Evolutionary conservation across 2,113 vertebrate species (phyloP).

Genomic region (Scartelaos histophorus): DNA sequence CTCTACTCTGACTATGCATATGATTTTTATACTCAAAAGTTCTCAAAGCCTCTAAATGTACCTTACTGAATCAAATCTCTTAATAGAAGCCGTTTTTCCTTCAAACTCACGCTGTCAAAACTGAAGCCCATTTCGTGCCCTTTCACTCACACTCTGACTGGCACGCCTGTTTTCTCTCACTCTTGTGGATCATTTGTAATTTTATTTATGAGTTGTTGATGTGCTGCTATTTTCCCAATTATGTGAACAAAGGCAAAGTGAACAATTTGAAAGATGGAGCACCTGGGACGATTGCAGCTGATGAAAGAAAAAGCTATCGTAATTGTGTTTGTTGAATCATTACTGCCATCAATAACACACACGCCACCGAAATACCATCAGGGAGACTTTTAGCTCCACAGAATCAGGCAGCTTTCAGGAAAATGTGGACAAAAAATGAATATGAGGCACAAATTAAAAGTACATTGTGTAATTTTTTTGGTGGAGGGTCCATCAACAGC

Average conservation of each 20-base stretch:
- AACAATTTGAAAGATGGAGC: slow-evolving; percentile 22
- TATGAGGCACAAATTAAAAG: too few relatives aligned
- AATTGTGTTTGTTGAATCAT: slow-evolving; percentile 38
- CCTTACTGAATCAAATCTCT: too few relatives aligned
- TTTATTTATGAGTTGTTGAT: slow-evolving; percentile 32
- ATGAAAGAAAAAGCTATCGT: slow-evolving; percentile 21
- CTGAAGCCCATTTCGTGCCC: neutral
- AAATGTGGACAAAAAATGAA: slow-evolving; percentile 35
- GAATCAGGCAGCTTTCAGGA: slow-evolving; percentile 32
- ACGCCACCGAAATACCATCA: slow-evolving; percentile 19
- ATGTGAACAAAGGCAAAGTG: slow-evolving; percentile 38
- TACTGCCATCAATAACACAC: slow-evolving; percentile 39
- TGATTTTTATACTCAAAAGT: too few relatives aligned
- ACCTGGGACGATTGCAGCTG: slow-evolving; percentile 12
- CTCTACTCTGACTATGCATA: too few relatives aligned
- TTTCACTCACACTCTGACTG: slow-evolving; percentile 32
- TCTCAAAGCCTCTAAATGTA: too few relatives aligned
- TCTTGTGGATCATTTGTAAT: slow-evolving; percentile 20
- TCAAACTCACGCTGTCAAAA: too few relatives aligned
- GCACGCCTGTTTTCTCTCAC: slow-evolving; percentile 16
- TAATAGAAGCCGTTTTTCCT: too few relatives aligned
- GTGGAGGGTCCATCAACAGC: too few relatives aligned
- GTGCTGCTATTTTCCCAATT: slow-evolving; percentile 40
- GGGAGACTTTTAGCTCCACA: slow-evolving; percentile 18
- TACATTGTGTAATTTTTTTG: too few relatives aligned